phyloP scores from a whole-genome alignment of 2,888 invertebrate species.

The Diabrotica balteata region DNA sequence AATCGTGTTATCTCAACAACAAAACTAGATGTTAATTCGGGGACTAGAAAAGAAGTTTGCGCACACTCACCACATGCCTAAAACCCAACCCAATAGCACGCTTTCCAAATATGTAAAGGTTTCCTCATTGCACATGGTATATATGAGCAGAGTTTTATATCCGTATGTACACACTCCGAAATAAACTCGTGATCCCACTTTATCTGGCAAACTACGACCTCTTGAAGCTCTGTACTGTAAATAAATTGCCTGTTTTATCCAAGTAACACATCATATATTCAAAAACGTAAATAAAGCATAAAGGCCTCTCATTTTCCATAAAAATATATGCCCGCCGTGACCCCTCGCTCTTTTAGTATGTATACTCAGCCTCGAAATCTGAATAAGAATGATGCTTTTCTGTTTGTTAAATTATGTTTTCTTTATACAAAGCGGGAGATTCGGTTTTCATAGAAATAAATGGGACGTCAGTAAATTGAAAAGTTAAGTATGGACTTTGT shows the following conservation, averaged over 20 bases:
- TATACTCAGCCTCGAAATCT: constrained; percentile 21
- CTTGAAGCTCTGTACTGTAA: constrained; percentile 21
- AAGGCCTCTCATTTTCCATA: constrained; percentile 29
- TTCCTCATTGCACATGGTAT: too few relatives aligned
- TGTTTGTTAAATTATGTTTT: constrained; percentile 34
- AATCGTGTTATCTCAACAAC: too few relatives aligned
- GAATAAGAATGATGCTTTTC: constrained; percentile 34
- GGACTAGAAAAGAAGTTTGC: too few relatives aligned
- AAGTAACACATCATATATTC: constrained; percentile 30
- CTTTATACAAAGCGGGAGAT: constrained; percentile 31
- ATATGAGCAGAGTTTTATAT: constrained; percentile 8
- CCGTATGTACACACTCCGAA: constrained; percentile 18
- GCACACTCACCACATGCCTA: too few relatives aligned
- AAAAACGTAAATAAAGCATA: constrained; percentile 30
- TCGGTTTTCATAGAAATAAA: constrained; percentile 42
- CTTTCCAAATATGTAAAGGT: too few relatives aligned
- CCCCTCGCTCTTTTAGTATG: constrained; percentile 28
- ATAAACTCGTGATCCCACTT: constrained; percentile 24
- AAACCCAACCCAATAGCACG: too few relatives aligned
- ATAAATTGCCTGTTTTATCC: constrained; percentile 28
- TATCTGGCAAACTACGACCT: constrained; percentile 27
- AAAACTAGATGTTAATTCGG: too few relatives aligned
- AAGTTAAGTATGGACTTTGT: constrained; percentile 49
- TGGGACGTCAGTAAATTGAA: constrained; percentile 47
- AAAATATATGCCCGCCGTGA: constrained; percentile 27